A percentile compares a stretch with the other conserved stretches of the same genome.
These are phyloP conservation scores for Podilymbus podiceps DNA, from an alignment of 2,113 vertebrate genomes.

Conservation along the genomic window DNA sequence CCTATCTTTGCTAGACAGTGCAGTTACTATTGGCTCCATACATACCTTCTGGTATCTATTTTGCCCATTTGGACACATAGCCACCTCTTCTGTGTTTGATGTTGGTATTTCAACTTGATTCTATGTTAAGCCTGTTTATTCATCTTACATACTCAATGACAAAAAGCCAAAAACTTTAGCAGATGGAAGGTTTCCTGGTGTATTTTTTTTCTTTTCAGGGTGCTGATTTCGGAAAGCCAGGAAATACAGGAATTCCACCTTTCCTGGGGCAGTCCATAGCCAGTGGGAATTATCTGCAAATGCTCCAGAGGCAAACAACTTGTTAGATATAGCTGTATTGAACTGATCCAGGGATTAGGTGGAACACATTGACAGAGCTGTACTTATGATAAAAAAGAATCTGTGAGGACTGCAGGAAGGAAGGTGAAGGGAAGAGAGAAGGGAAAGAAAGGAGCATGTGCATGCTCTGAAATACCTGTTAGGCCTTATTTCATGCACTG, in stretches of 20 bases:
- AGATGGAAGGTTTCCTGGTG: background rate
- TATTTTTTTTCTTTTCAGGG: background rate
- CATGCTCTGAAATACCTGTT: background rate
- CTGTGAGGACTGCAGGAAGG: background rate
- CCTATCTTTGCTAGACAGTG: conserved; percentile 13
- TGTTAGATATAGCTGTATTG: background rate
- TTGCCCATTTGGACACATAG: background rate
- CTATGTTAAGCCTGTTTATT: conserved; percentile 17
- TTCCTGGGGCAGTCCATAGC: background rate
- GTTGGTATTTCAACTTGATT: conserved; percentile 17
- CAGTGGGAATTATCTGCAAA: background rate
- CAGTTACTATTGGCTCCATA: background rate
- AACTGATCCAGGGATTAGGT: background rate
- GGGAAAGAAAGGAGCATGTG: background rate
- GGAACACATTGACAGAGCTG: background rate
- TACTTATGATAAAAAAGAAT: background rate
- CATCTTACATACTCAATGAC: background rate
- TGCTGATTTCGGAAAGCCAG: background rate
- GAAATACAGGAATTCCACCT: background rate
- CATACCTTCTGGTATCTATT: background rate
- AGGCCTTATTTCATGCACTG: background rate
- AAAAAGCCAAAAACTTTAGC: conserved; percentile 4
- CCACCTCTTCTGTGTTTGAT: conserved; percentile 1
- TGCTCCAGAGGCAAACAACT: background rate
- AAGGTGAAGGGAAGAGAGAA: background rate